phyloP scores from a whole-genome alignment of 2,888 invertebrate genomes.

The Diplazon laetatorius region DNA sequence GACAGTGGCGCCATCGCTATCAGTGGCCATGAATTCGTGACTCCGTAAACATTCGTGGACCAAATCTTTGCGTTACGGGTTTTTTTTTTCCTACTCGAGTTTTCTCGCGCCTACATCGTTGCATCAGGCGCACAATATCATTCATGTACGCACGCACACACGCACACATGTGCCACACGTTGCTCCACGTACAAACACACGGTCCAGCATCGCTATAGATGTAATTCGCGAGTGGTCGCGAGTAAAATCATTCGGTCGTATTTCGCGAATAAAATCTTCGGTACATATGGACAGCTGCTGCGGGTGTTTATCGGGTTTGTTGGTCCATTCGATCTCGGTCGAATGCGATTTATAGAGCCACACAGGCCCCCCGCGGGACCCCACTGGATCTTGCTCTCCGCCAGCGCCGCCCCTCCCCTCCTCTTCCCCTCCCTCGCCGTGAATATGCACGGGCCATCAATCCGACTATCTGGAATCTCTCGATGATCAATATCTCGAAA shows the following conservation, averaged over 20 bases:
- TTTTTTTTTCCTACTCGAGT: too few species aligned
- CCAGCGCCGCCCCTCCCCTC: too few species aligned
- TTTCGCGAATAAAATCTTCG: constrained; percentile 6
- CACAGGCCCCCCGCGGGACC: constrained; percentile 12
- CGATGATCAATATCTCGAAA: constrained; percentile 49
- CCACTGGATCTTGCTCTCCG: too few species aligned
- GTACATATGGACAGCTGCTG: neutral
- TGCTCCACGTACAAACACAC: neutral
- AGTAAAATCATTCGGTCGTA: constrained; percentile 22
- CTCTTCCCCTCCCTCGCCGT: neutral
- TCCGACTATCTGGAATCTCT: constrained; percentile 22
- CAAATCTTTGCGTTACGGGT: too few species aligned
- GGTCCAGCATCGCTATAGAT: neutral
- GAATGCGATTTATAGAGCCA: constrained; percentile 46
- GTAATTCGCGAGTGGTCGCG: neutral
- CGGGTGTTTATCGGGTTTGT: constrained; percentile 15
- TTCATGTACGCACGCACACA: neutral
- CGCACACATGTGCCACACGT: neutral
- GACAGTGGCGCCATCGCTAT: too few species aligned
- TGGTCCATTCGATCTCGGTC: constrained; percentile 33
- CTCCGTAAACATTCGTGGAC: too few species aligned
- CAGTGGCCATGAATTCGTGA: too few species aligned
- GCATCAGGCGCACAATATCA: constrained; percentile 8
- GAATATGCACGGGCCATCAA: constrained; percentile 34
- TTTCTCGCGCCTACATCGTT: neutral